Evolutionary conservation across 2,888 invertebrate genomes (phyloP).

Genomic region (Timandra comae): DNA sequence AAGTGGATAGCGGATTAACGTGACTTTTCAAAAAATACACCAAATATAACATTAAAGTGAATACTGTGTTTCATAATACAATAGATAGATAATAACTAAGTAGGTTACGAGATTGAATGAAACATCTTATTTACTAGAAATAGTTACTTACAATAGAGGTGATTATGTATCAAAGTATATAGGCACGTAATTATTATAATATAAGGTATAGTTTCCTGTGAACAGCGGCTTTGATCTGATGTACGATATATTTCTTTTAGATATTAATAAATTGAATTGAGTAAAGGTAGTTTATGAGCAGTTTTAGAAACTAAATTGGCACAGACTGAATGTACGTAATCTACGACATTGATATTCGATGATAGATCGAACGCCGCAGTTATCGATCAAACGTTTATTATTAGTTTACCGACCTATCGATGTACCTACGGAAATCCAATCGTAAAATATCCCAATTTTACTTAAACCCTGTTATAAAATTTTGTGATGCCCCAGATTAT

Average conservation of each 20-base stretch:
- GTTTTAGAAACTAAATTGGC: not conserved
- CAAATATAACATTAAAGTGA: slow-evolving; percentile 11
- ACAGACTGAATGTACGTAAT: not conserved
- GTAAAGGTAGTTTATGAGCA: not conserved
- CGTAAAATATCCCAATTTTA: too few species aligned
- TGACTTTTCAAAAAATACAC: slow-evolving; percentile 27
- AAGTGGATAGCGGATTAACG: slow-evolving; percentile 55
- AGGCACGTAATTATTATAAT: too few species aligned
- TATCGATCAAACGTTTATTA: slow-evolving; percentile 1
- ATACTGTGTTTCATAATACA: slow-evolving; percentile 1
- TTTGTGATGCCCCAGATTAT: too few species aligned
- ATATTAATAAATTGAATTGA: too few species aligned
- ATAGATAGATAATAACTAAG: not conserved
- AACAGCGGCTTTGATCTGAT: too few species aligned
- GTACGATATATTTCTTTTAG: too few species aligned
- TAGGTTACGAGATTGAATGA: not conserved
- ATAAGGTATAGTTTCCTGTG: too few species aligned
- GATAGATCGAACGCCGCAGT: not conserved
- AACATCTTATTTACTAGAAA: too few species aligned
- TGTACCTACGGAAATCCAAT: not conserved
- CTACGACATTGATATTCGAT: not conserved
- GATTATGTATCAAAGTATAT: too few species aligned
- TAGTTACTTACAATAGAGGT: too few species aligned
- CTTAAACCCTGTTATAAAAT: too few species aligned
- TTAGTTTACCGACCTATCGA: not conserved